Conservation (phyloP, 1,140 invertebrate genomes). For the Hestina assimilis region DNA sequence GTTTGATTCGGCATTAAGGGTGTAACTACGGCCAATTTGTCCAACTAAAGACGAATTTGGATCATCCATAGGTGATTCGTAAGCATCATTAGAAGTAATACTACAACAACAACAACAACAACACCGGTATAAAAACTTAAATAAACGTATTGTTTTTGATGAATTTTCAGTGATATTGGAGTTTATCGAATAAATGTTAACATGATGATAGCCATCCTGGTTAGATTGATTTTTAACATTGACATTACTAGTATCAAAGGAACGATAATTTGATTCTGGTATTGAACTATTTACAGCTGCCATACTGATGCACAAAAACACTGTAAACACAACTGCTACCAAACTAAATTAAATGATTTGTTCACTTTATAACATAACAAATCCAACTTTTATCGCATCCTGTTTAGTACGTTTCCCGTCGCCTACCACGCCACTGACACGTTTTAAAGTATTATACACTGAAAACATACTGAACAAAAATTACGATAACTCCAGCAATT, state of each 20-base stretch:
- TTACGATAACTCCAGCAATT: constrained; percentile 20
- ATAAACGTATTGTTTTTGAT: constrained; percentile 32
- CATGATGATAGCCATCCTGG: constrained; percentile 36
- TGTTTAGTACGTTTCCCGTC: constrained; percentile 60
- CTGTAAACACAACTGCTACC: constrained; percentile 12
- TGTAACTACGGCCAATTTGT: constrained; percentile 52
- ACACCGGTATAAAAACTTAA: constrained; percentile 35
- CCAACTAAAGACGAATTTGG: constrained; percentile 53
- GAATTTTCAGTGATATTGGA: constrained; percentile 21
- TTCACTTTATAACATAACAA: constrained; percentile 44
- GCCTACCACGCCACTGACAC: constrained; percentile 38
- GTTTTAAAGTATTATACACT: constrained; percentile 16
- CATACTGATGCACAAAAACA: constrained; percentile 38
- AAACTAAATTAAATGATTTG: constrained; percentile 30
- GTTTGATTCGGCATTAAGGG: constrained; percentile 37
- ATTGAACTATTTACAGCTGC: constrained; percentile 31
- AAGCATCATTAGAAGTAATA: constrained; percentile 26
- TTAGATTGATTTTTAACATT: constrained; percentile 22
- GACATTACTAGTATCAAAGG: constrained; percentile 40
- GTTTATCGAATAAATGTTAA: constrained; percentile 53
- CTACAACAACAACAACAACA: constrained; percentile 57
- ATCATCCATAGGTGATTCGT: constrained; percentile 42
- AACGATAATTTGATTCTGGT: constrained; percentile 39
- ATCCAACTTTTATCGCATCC: constrained; percentile 65
- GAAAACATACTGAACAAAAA: constrained; percentile 19